Base-by-base conservation (phyloP, 2,888 invertebrate species). In the Mactromeris polynyma region DNA sequence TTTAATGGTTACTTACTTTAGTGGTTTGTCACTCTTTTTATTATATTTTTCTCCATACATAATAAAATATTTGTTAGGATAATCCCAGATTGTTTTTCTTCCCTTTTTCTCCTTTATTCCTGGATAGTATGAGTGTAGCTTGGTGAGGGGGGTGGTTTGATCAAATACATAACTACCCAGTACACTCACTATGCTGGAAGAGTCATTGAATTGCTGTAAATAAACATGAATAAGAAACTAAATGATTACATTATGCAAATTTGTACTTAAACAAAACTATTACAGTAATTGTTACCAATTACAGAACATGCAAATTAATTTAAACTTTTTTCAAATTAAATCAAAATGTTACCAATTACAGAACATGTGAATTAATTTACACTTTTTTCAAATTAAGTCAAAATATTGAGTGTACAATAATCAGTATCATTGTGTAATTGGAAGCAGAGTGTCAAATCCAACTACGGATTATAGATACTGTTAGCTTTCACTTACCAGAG, bases 101-200 rank as follows among this genome's bases (percentile, higher is more conserved):
- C 94, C 90, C 31, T 94, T 90, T 73, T 93, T 94, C 19, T 93
- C 91, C 88, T 95, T 95, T 0, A 95, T 79, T 6, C 92, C 91
- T 6, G 96, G 96, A 81, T 95, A 96, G 89, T 91, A 96, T 2
- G 94, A 86, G 7, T 90, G 46, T 2, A 96, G 97, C n/a, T 98
- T 98, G 0, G 97, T 97, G 31, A 99, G 96, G 82, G 97, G 97
- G 97, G 96, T 92, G 19, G 94, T 83, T 79, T 94, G 93, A 90
- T 96, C 96, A 86, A 42, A 96, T 51, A 99, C 96, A 95, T 98
- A 98, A 0, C 99, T 98, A 80, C 98, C 98, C 83, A 99, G 96
- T 0, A 98, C 97, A 7, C 99, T 99, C 94, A 99, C 98, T 85
- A 99, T 99, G 96, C 99, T 98, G 33, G 98, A 98, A 92, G 99